Conservation (phyloP, 1,140 invertebrate species). For the Hyphantria cunea region DNA sequence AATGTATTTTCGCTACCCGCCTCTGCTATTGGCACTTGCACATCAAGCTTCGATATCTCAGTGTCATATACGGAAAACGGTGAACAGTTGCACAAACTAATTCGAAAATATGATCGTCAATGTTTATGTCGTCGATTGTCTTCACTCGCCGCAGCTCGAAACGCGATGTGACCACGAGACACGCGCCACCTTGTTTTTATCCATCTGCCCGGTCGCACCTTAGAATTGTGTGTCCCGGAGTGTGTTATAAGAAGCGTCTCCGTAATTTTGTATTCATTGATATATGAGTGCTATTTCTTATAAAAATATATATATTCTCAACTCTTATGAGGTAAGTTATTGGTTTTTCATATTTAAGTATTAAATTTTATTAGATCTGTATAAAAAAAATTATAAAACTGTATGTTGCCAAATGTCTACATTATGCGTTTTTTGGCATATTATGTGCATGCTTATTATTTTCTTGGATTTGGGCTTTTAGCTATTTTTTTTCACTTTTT, state of each 20-base stretch:
- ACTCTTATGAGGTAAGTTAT: slow-evolving; percentile 25
- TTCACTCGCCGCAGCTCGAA: no score
- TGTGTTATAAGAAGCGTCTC: slow-evolving; percentile 23
- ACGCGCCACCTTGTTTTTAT: no score
- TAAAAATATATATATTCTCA: slow-evolving; percentile 12
- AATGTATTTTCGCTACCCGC: no score
- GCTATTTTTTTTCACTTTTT: slow-evolving; percentile 19
- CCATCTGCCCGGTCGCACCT: no score
- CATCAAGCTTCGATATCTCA: no score
- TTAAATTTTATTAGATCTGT: slow-evolving; percentile 19
- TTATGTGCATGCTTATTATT: slow-evolving; percentile 13
- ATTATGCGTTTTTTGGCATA: slow-evolving; percentile 7
- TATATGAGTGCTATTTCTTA: slow-evolving; percentile 27
- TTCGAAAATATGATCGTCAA: no score
- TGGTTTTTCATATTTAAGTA: slow-evolving; percentile 24
- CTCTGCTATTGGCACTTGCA: no score
- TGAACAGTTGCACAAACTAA: no score
- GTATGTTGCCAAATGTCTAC: slow-evolving; percentile 9
- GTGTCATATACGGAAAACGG: no score
- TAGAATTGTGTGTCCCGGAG: no score
- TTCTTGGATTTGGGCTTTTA: slow-evolving; percentile 6
- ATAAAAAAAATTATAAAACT: slow-evolving; percentile 18
- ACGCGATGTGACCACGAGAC: no score
- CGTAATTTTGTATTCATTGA: slow-evolving; percentile 26
- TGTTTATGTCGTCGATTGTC: no score